phyloP scores from a whole-genome alignment of 2,888 invertebrate species.

The Tipula unca region DNA sequence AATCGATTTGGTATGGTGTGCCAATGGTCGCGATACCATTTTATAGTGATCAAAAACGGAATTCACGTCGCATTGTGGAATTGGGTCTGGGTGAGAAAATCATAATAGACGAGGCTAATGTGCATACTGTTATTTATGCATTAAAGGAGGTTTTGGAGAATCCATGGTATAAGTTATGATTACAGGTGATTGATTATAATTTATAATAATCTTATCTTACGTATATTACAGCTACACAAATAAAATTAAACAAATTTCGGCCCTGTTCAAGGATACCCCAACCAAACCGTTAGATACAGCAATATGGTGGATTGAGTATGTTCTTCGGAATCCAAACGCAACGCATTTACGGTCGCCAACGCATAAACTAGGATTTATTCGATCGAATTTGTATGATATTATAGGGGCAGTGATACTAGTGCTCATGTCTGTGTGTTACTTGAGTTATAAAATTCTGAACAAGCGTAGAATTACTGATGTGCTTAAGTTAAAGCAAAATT shows the following conservation, averaged over 20 bases:
- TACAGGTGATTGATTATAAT: neutral
- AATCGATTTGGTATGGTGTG: conserved; percentile 33
- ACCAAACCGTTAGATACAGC: conserved; percentile 48
- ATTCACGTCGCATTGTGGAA: neutral
- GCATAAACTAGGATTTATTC: conserved; percentile 42
- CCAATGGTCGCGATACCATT: conserved; percentile 35
- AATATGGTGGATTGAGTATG: conserved; percentile 56
- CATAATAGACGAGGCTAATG: neutral
- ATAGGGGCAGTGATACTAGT: neutral
- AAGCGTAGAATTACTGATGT: too few species aligned
- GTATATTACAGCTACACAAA: neutral
- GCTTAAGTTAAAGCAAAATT: too few species aligned
- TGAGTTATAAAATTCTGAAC: too few species aligned
- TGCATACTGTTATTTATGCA: neutral
- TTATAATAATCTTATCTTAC: neutral
- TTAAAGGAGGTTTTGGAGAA: neutral
- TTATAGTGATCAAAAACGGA: conserved; percentile 30
- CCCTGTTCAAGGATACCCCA: conserved; percentile 45
- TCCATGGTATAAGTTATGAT: neutral
- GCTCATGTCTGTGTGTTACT: too few species aligned
- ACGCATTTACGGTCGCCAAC: conserved; percentile 42
- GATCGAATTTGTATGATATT: conserved; percentile 45
- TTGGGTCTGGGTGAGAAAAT: neutral
- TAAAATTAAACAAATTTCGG: conserved; percentile 29
- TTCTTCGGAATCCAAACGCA: conserved; percentile 47